phyloP scores from a whole-genome alignment of 2,797 vertebrate genomes.

The Cirrhinus mrigala region DNA sequence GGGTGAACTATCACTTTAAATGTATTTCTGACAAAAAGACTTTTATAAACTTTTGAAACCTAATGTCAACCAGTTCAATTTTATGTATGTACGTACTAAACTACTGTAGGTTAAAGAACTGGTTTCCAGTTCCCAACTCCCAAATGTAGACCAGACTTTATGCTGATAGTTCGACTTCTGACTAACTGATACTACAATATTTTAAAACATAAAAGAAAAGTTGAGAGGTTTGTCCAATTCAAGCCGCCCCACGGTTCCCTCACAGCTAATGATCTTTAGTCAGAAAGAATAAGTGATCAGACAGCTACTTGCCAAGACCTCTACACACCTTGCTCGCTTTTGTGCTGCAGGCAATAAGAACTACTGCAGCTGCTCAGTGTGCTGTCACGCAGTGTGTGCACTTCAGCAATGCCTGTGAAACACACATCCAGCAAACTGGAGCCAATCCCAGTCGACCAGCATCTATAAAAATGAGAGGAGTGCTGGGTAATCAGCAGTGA shows the following conservation, averaged over 20 bases:
- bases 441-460: not conserved
- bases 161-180: not conserved
- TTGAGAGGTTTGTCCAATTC: not conserved
- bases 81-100: not conserved
- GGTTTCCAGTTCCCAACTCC: not conserved
- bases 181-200: not conserved
- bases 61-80: not conserved
- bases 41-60: not conserved
- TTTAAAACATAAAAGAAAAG: conserved; percentile 1
- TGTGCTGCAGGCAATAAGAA: not conserved
- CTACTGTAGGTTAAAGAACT: not conserved
- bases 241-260: not conserved
- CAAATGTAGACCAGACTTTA: not conserved
- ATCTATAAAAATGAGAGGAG: conserved; percentile 24
- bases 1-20: no score
- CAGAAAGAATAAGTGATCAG: conserved; percentile 7
- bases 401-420: not conserved
- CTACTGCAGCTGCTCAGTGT: not conserved
- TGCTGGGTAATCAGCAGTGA: conserved; percentile 70
- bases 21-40: no score
- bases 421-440: not conserved
- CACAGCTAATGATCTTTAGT: conserved; percentile 6
- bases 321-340: not conserved
- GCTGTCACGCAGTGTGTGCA: not conserved
- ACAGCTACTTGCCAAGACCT: not conserved